Conservation (phyloP, 2,113 vertebrate species). For the Erythrolamprus reginae region DNA sequence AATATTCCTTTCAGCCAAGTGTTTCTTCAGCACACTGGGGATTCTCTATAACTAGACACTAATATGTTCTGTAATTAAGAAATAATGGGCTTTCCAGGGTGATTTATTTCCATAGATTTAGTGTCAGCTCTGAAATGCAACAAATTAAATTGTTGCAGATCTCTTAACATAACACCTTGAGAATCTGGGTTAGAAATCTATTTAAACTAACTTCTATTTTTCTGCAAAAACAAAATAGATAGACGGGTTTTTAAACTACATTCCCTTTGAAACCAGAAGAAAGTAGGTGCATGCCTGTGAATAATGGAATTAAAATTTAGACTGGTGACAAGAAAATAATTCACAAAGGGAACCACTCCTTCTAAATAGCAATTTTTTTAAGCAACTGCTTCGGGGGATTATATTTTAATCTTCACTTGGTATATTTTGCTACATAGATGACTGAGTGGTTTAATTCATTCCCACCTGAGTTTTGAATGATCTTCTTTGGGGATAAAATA, state of each 20-base stretch:
- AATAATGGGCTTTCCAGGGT: constrained; percentile 47
- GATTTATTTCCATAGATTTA: constrained; percentile 55
- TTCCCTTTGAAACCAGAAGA: fast-evolving
- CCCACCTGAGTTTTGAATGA: background rate
- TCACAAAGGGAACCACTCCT: background rate
- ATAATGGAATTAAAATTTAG: constrained; percentile 21
- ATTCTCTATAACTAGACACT: constrained; percentile 41
- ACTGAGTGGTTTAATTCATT: background rate
- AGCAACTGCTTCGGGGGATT: background rate
- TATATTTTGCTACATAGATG: background rate
- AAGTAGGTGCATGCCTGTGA: fast-evolving
- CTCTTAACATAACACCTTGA: constrained; percentile 26
- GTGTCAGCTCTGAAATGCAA: constrained; percentile 38
- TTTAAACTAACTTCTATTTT: constrained; percentile 37
- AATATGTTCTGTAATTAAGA: constrained; percentile 52
- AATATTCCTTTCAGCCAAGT: constrained; percentile 39
- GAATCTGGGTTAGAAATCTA: constrained; percentile 36
- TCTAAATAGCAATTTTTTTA: constrained; percentile 12
- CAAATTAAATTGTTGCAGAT: constrained; percentile 42
- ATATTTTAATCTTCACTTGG: background rate
- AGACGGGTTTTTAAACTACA: background rate
- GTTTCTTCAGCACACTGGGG: background rate
- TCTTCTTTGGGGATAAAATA: background rate
- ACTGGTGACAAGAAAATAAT: background rate
- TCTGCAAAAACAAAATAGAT: constrained; percentile 19